Conservation (phyloP, 2,888 invertebrate genomes). For the Holacanthella duospinosa region DNA sequence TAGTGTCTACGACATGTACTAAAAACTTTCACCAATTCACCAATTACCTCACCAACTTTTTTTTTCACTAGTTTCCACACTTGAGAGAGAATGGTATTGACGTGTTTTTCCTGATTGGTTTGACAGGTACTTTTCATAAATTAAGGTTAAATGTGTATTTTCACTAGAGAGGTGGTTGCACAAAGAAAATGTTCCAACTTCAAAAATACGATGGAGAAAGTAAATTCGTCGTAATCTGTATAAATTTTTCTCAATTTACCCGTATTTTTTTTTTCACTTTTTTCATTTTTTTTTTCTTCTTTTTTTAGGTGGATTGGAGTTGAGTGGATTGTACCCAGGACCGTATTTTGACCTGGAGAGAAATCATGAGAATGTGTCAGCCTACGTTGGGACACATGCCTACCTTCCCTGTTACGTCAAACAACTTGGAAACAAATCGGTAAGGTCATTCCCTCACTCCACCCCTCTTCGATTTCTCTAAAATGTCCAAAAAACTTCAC, state of each 20-base stretch:
- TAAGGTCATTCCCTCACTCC: conserved; percentile 38
- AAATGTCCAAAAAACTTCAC: neutral
- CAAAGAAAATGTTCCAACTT: too few species aligned
- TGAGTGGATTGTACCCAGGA: conserved; percentile 67
- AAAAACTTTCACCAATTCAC: too few species aligned
- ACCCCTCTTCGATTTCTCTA: neutral
- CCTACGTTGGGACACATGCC: conserved; percentile 80
- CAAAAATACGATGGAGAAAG: neutral
- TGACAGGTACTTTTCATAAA: conserved; percentile 1
- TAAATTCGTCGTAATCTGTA: neutral
- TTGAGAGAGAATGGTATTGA: neutral
- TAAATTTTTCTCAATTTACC: neutral
- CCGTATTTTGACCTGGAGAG: conserved; percentile 74
- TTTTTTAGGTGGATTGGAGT: conserved; percentile 39
- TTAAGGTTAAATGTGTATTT: neutral
- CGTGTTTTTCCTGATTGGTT: conserved; percentile 1
- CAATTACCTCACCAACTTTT: conserved; percentile 5
- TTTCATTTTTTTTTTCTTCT: neutral
- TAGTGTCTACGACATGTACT: too few species aligned
- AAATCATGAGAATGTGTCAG: conserved; percentile 70
- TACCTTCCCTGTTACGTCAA: conserved; percentile 83
- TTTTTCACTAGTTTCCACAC: conserved; percentile 6
- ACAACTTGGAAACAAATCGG: conserved; percentile 81
- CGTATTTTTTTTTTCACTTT: neutral
- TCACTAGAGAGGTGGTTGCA: neutral